phyloP scores from a whole-genome alignment of 2,797 vertebrate genomes.

The Myripristis murdjan region DNA sequence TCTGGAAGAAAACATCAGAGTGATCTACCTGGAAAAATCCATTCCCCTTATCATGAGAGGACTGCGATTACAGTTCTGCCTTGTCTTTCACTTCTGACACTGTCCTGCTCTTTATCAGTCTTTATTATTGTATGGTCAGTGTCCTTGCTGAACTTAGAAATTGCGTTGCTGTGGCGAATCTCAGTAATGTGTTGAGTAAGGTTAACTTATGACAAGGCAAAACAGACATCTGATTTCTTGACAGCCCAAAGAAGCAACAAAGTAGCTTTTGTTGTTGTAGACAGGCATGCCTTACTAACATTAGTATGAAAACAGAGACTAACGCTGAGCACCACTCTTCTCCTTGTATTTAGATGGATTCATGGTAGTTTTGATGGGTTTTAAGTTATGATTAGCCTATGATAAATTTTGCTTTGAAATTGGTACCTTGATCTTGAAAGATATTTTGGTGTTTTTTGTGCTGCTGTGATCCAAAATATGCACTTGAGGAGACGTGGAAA shows the following conservation, averaged over 20 bases:
- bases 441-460: constrained; percentile 22
- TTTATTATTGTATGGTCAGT: not conserved
- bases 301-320: constrained; percentile 19
- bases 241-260: constrained; percentile 2
- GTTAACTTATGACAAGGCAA: constrained; percentile 23
- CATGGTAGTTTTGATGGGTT: not conserved
- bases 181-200: constrained; percentile 8
- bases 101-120: constrained; percentile 7
- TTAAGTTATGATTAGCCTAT: not conserved
- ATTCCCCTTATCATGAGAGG: constrained; percentile 18
- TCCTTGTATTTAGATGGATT: not conserved
- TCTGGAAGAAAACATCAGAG: constrained; percentile 43
- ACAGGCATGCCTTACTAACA: constrained; percentile 13
- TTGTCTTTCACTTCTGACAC: constrained; percentile 5
- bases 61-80: constrained; percentile 25
- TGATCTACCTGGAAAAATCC: constrained; percentile 43
- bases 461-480: constrained; percentile 36
- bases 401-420: not conserved
- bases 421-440: constrained; percentile 9
- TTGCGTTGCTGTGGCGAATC: constrained; percentile 9
- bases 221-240: constrained; percentile 22
- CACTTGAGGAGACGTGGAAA: constrained; percentile 48
- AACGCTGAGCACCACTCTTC: not conserved
- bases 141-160: constrained; percentile 8
- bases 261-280: not conserved